Evolutionary conservation across 1,140 invertebrate genomes (phyloP), one percentile per base, ranked within the genome.

Genomic region (Calephelis nemesis): DNA sequence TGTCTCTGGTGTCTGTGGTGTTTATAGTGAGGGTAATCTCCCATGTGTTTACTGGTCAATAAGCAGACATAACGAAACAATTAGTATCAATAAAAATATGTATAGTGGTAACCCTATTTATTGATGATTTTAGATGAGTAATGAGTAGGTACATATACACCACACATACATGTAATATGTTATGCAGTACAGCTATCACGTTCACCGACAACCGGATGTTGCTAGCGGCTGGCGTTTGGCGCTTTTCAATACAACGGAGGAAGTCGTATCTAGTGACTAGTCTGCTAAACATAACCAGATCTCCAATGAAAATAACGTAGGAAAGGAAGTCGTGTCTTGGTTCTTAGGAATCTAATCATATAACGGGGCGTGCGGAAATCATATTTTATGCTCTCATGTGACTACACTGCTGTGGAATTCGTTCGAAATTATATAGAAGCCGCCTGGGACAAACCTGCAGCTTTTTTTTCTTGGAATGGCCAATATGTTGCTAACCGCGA

Each of bases 241-340:
- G 65, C 65, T 62, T 70, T 69, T 75, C 74, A 76, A 76, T 79
- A 74, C 81, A 79, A 66, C 74, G 66, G 52, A 82, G 76, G 83
- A 81, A 83, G 83, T 84, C 62, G 74, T 70, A 63, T 78, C 42
- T 45, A 45, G 74, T 81, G 84, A 84, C 84, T 88, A 82, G 77
- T 70, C 64, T 58, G 62, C 63, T 68, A 77, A 54, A 65, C 71
- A 72, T 52, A 69, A 65, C 64, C 70, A 65, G 50, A 70, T 76
- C 73, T 71, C 75, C 76, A 70, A 81, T 72, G 76, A 77, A 79
- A 81, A 77, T 70, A 73, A 78, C 80, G 82, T 77, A 73, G 72
- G 68, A 72, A 73, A 76, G 62, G 81, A 81, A 85, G 78, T 73
- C 69, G 62, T 71, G 39, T 60, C 39, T 60, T 39, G 54, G 7